Conservation (phyloP, 2,113 vertebrate genomes). For the Coracopsis vasa region DNA sequence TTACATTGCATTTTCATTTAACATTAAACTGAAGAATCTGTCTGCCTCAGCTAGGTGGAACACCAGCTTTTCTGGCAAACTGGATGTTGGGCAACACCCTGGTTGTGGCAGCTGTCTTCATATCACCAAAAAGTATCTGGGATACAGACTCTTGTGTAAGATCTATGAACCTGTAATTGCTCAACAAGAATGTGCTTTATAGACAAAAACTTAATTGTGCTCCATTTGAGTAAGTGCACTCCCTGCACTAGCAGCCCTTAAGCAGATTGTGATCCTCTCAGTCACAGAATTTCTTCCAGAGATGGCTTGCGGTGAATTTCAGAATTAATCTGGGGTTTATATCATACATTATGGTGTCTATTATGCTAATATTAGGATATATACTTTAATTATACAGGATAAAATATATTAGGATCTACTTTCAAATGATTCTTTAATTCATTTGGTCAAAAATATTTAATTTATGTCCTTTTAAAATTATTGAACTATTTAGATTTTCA, state of each 20-base stretch:
- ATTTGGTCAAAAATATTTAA: not conserved
- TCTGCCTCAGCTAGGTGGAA: not conserved
- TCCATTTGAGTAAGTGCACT: not conserved
- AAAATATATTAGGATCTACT: not conserved
- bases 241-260: not conserved
- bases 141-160: not conserved
- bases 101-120: not conserved
- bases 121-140: not conserved
- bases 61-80: not conserved
- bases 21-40: not conserved
- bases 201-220: not conserved
- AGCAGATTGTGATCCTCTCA: not conserved
- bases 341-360: not conserved
- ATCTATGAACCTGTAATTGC: not conserved
- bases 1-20: not conserved
- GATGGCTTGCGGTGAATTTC: not conserved
- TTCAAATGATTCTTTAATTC: not conserved
- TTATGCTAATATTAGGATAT: not conserved
- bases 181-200: not conserved
- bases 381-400: not conserved
- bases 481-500: not conserved
- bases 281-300: not conserved
- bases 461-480: not conserved
- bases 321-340: not conserved
- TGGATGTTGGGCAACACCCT: not conserved